Evolutionary conservation across 2,797 vertebrate species (phyloP).

Genomic region (Neopelma chrysocephalum): DNA sequence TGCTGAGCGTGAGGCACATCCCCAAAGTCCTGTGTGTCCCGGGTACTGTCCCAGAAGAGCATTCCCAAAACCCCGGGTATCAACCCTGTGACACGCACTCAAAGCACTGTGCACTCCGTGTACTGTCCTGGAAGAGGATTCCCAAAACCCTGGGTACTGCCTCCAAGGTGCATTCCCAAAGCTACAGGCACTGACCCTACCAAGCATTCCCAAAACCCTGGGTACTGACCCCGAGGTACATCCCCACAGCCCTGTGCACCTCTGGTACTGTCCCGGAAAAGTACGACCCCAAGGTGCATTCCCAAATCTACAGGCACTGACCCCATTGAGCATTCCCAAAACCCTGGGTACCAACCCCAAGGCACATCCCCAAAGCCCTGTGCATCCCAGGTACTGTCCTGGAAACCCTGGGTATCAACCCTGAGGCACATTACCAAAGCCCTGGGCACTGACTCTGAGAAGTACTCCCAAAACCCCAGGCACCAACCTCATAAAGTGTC

Average conservation of each 20-base stretch:
- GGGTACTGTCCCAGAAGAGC: background rate
- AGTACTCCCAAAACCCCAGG: background rate
- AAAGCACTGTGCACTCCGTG: background rate
- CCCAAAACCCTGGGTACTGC: background rate
- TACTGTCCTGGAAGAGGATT: background rate
- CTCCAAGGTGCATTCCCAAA: background rate
- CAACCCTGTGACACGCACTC: background rate
- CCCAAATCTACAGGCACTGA: no score
- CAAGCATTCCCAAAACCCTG: background rate
- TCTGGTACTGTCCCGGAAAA: fast-evolving
- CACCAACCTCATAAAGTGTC: background rate
- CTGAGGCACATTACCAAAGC: background rate
- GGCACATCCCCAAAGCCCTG: background rate
- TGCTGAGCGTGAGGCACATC: fast-evolving
- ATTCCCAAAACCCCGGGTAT: background rate
- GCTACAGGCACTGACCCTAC: background rate
- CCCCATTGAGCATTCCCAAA: no score
- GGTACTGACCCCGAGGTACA: background rate
- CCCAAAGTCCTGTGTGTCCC: background rate
- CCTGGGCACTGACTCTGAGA: background rate
- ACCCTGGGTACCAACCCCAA: background rate
- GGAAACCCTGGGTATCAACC: background rate
- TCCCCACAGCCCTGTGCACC: background rate
- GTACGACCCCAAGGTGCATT: fast-evolving
- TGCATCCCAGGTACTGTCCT: no score